Base-by-base conservation (phyloP, 2,888 invertebrate species). In the Hydraecia micacea region DNA sequence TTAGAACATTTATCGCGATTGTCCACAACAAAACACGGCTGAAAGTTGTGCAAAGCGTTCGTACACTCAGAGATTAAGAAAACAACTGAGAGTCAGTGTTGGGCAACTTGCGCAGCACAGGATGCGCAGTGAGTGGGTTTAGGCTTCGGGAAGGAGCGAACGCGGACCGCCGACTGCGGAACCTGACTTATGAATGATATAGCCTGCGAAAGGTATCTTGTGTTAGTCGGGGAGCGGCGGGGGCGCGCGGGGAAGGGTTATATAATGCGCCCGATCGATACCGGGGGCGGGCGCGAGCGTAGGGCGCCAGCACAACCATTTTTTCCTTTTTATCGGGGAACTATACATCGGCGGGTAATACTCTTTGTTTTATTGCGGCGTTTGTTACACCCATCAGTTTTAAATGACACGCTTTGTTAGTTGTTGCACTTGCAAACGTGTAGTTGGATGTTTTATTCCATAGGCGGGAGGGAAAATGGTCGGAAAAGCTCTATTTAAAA, bases 231-330 rank as follows among this genome's bases (percentile, higher is more conserved):
- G 89, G 90, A 78, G 90, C 84, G 85, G 80, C 74, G 78, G 80
- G 88, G 89, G 91, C 89, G 88, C 76, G 88, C 87, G 86, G 87
- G 88, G 91, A 67, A 91, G 92, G 92, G 93, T 96, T 96, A 96
- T 91, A 94, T 96, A 96, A 96, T 93, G 88, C 73, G 86, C 63
- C 87, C 85, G 96, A 96, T 96, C 96, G 95, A 96, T 96, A 95
- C 89, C 75, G 86, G 89, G 92, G 92, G 91, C 91, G 92, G 92
- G 90, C 90, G 90, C 90, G 88, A 83, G 84, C 90, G 90, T 92
- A 92, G 92, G 91, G 88, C 87, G 90, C 91, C 91, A 91, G 84
- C 93, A 94, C 90, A 85, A 93, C 89, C 90, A 80, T 89, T 87
- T 91, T 91, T 90, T 90, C 88, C 91, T 90, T 85, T 87, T 85